phyloP scores from a whole-genome alignment of 2,888 invertebrate genomes.

The Zootermopsis nevadensis region DNA sequence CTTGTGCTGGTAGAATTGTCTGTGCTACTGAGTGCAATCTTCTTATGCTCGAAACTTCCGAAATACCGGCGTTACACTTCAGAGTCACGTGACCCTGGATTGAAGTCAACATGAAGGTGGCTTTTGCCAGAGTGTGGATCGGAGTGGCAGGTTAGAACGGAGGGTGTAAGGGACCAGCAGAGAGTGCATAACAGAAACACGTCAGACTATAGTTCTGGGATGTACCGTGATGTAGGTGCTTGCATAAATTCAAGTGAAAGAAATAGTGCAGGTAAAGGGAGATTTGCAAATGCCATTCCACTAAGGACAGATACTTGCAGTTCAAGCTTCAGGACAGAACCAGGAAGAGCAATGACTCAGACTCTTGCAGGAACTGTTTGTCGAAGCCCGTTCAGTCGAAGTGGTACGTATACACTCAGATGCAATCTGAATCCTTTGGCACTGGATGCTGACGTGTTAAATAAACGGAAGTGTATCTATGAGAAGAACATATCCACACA shows the following conservation, averaged over 20 bases:
- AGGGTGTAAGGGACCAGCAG: not conserved
- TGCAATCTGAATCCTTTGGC: constrained; percentile 33
- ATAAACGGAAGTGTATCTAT: constrained; percentile 45
- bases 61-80: constrained; percentile 3
- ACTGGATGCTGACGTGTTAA: not conserved
- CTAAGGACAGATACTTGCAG: not conserved
- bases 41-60: constrained; percentile 50
- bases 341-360: not conserved
- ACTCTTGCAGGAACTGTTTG: constrained; percentile 36
- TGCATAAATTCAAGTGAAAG: not conserved
- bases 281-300: constrained; percentile 6
- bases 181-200: not conserved
- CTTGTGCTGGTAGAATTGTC: constrained; percentile 51
- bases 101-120: constrained; percentile 37
- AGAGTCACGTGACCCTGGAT: not conserved
- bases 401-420: constrained; percentile 46
- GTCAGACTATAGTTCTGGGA: not conserved
- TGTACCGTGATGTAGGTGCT: not conserved
- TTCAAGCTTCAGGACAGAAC: not conserved
- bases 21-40: constrained; percentile 50
- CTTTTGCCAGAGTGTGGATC: constrained; percentile 36
- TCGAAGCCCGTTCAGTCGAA: constrained; percentile 35
- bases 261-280: not conserved
- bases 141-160: not conserved
- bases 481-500: constrained; percentile 44